Evolutionary conservation across 2,113 vertebrate species (phyloP).

Genomic region (Clupea harengus): DNA sequence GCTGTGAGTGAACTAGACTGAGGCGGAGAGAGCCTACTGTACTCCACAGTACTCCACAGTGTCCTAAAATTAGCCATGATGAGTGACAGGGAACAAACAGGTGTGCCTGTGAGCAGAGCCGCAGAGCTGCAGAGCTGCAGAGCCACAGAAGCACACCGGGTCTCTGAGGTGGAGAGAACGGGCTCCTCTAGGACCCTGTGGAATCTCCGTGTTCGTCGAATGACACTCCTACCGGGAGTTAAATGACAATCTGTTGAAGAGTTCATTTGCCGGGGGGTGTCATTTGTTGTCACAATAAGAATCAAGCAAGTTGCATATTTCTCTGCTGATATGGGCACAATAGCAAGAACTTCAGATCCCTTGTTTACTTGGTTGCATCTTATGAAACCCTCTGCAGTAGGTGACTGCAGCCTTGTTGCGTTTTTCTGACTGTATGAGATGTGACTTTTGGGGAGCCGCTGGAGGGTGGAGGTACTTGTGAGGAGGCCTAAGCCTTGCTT

Average conservation of each 20-base stretch:
- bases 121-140: not conserved
- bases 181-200: not conserved
- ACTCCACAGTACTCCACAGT: not conserved
- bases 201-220: not conserved
- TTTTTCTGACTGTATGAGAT: not conserved
- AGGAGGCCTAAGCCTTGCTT: not conserved
- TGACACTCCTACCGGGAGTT: not conserved
- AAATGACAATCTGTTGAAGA: constrained; percentile 11
- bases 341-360: not conserved
- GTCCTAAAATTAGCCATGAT: constrained; percentile 4
- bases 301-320: not conserved
- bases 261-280: not conserved
- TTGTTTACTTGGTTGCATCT: not conserved
- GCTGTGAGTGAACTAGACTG: not conserved
- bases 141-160: not conserved
- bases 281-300: not conserved
- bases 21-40: not conserved
- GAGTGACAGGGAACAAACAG: constrained; percentile 36
- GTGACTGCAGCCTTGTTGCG: too few species aligned
- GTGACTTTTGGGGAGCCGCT: not conserved
- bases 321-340: not conserved
- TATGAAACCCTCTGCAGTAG: too few species aligned
- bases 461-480: not conserved
- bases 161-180: not conserved
- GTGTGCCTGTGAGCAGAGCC: not conserved